Evolutionary conservation across 2,888 invertebrate species (phyloP).

Genomic region (Iphiclides podalirius): DNA sequence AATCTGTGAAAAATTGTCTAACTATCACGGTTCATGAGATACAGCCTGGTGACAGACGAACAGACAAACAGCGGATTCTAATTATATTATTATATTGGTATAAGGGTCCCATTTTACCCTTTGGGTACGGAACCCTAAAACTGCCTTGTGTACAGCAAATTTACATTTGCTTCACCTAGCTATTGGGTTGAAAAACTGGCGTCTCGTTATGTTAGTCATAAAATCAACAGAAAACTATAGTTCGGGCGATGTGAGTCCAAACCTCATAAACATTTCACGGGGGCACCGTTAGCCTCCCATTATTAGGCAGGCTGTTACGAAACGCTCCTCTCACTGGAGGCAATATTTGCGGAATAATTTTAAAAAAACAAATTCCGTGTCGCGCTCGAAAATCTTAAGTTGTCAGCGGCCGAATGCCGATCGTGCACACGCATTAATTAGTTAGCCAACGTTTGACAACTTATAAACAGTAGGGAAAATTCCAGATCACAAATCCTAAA

Average conservation of each 20-base stretch:
- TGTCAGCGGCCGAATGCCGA: constrained; percentile 41
- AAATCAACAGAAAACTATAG: constrained; percentile 2
- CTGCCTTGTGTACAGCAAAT: too few species aligned
- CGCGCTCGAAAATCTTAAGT: constrained; percentile 54
- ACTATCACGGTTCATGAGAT: too few species aligned
- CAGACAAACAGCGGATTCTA: too few species aligned
- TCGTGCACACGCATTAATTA: constrained; percentile 73
- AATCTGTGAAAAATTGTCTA: too few species aligned
- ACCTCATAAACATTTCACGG: constrained; percentile 1
- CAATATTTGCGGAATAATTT: constrained; percentile 59
- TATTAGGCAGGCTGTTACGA: constrained; percentile 32
- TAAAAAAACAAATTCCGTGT: constrained; percentile 53
- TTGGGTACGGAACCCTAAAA: too few species aligned
- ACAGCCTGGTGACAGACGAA: too few species aligned
- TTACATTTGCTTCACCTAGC: too few species aligned
- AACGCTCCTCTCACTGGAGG: constrained; percentile 36
- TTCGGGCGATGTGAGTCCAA: background rate
- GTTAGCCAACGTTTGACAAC: constrained; percentile 45
- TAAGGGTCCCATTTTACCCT: too few species aligned
- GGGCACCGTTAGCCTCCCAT: constrained; percentile 10
- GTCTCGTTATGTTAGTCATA: background rate
- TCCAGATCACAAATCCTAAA: constrained; percentile 44
- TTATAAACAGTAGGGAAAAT: constrained; percentile 44
- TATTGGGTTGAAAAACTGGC: too few species aligned
- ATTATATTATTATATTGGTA: too few species aligned